Evolutionary conservation across 1,140 invertebrate genomes (phyloP).

Genomic region (Drosophila baimaii): DNA sequence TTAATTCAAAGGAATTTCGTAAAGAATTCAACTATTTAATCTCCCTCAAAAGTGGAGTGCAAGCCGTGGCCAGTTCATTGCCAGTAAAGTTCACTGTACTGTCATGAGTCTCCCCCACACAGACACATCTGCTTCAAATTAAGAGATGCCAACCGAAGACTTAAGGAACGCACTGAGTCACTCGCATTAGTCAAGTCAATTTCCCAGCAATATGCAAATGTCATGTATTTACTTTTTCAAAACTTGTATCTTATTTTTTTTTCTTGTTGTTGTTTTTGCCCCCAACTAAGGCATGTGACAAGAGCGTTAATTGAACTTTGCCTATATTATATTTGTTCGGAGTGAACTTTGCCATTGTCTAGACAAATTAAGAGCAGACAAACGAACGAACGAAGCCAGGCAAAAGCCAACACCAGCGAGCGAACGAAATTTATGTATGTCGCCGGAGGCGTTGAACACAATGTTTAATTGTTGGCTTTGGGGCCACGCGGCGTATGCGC

Average conservation of each 20-base stretch:
- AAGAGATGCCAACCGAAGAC: slow-evolving; percentile 63
- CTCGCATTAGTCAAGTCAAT: slow-evolving; percentile 33
- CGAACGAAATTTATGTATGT: slow-evolving; percentile 52
- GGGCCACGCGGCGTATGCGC: slow-evolving; percentile 71
- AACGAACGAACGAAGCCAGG: slow-evolving; percentile 1
- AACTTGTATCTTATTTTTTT: slow-evolving; percentile 10
- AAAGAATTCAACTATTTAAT: not conserved
- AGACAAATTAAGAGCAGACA: slow-evolving; percentile 76
- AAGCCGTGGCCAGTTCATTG: slow-evolving; percentile 20
- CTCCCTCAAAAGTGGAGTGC: not conserved
- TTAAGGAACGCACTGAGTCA: slow-evolving; percentile 57
- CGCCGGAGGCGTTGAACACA: slow-evolving; percentile 52
- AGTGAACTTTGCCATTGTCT: slow-evolving; percentile 80
- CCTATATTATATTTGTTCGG: slow-evolving; percentile 48
- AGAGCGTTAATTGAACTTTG: slow-evolving; percentile 73
- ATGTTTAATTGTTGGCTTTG: slow-evolving; percentile 57
- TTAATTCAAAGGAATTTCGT: not conserved
- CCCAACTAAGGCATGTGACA: slow-evolving; percentile 60
- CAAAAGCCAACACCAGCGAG: not conserved
- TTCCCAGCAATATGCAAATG: slow-evolving; percentile 43
- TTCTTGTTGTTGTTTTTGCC: too few species aligned
- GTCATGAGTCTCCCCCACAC: not conserved
- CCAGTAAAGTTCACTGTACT: slow-evolving; percentile 25
- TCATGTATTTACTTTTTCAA: slow-evolving; percentile 11
- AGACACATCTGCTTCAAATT: slow-evolving; percentile 74